Evolutionary conservation across 30 jellyfish, hydroid and myxozoan species (phyloP).

Genomic region (Pseudorhiza aurosa): DNA sequence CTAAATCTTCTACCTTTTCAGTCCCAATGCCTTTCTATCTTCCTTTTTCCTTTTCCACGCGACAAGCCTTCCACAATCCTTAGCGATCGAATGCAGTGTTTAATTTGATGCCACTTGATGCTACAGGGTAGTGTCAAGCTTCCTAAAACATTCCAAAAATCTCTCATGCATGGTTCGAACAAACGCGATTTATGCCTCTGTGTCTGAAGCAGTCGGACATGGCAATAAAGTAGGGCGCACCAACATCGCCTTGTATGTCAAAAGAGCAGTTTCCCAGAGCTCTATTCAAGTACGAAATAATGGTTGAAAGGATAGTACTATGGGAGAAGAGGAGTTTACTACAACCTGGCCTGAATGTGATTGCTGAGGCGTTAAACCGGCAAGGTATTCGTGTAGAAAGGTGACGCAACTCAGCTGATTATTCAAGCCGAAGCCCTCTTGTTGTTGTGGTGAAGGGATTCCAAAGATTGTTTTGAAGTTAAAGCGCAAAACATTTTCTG

Average conservation of each 20-base stretch:
- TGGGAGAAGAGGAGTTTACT: neutral
- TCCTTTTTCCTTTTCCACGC: too few species aligned
- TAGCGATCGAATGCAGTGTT: too few species aligned
- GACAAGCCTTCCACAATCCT: too few species aligned
- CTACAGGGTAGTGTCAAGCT: too few species aligned
- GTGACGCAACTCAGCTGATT: constrained; percentile 2
- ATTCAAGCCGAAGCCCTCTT: neutral
- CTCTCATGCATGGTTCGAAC: too few species aligned
- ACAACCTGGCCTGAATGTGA: neutral
- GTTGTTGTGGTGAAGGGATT: constrained; percentile 24
- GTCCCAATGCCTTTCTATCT: too few species aligned
- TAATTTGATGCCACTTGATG: too few species aligned
- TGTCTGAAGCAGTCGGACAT: neutral
- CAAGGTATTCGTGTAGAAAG: neutral
- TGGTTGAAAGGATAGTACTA: too few species aligned
- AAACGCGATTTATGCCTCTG: too few species aligned
- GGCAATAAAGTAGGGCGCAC: neutral
- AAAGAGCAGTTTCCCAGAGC: neutral
- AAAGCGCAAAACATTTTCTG: neutral
- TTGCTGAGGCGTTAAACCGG: constrained; percentile 1
- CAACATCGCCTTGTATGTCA: neutral
- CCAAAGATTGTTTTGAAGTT: constrained; percentile 17
- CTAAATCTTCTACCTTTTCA: too few species aligned
- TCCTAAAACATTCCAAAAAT: too few species aligned
- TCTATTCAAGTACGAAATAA: neutral